A percentile compares a stretch with the other conserved stretches of the same genome.
Conservation (phyloP, 2,113 vertebrate species). For the Osmerus eperlanus region DNA sequence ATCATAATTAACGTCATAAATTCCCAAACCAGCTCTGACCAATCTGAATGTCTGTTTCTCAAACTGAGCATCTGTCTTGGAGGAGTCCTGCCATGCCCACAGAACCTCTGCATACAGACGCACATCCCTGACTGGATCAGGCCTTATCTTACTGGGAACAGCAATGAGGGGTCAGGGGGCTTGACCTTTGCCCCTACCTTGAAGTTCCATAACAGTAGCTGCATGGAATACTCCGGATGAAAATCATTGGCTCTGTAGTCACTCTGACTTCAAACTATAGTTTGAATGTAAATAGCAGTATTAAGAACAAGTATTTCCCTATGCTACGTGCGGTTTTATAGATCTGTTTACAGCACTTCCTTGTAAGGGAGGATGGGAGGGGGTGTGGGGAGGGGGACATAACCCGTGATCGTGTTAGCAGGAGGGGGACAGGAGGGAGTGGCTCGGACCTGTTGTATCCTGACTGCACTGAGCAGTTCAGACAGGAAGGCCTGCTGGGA, state of each 20-base stretch:
- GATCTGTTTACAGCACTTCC: neutral
- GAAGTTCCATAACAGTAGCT: too few species aligned
- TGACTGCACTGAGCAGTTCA: neutral
- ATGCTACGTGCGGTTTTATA: neutral
- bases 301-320: neutral
- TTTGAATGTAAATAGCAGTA: too few species aligned
- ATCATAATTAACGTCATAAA: conserved; percentile 23
- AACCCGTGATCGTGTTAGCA: too few species aligned
- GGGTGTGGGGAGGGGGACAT: neutral
- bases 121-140: conserved; percentile 17
- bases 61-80: conserved; percentile 25
- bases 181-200: too few species aligned
- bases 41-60: conserved; percentile 27
- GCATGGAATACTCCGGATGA: too few species aligned
- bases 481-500: neutral
- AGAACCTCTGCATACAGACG: neutral
- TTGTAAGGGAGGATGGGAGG: neutral
- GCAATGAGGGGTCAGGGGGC: neutral
- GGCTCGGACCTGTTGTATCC: neutral
- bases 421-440: too few species aligned
- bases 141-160: conserved; percentile 9
- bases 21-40: conserved; percentile 8
- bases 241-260: too few species aligned
- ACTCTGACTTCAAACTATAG: too few species aligned
- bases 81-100: conserved; percentile 26